phyloP scores from a whole-genome alignment of 2,888 invertebrate genomes.

The Zelleria hepariella region DNA sequence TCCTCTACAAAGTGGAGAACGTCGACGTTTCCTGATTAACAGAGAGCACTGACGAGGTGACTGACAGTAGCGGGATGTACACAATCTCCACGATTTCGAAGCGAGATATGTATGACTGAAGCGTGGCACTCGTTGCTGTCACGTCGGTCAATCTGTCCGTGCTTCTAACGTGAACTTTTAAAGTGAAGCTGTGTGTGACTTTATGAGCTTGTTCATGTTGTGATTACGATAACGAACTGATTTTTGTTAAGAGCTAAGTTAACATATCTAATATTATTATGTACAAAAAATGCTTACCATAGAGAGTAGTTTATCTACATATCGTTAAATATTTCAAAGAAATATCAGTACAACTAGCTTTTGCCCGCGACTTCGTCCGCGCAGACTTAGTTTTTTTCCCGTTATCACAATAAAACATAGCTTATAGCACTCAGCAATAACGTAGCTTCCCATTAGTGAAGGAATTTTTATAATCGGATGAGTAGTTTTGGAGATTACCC shows the following conservation, averaged over 20 bases:
- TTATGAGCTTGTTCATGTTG: not conserved
- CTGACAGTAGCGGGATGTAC: conserved; percentile 58
- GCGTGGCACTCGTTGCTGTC: not conserved
- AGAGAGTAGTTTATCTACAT: too few relatives aligned
- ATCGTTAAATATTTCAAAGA: too few relatives aligned
- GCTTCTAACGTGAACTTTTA: not conserved
- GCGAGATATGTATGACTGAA: conserved; percentile 48
- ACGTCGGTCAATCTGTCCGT: not conserved
- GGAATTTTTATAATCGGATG: too few relatives aligned
- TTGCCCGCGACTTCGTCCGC: too few relatives aligned
- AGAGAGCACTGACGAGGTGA: conserved; percentile 63
- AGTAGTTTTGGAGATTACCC: too few relatives aligned
- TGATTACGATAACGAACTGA: not conserved
- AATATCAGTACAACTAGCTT: too few relatives aligned
- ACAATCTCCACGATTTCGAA: conserved; percentile 54
- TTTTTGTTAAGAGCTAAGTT: not conserved
- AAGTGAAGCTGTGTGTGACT: not conserved
- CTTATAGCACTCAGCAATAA: too few relatives aligned
- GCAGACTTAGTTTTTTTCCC: too few relatives aligned
- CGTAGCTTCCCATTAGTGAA: too few relatives aligned
- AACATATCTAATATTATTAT: too few relatives aligned
- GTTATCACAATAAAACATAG: too few relatives aligned
- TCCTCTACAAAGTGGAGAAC: conserved; percentile 54
- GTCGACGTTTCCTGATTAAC: conserved; percentile 66
- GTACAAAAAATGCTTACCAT: too few relatives aligned